These are phyloP conservation scores for Platichthys flesus DNA, from an alignment of 2,113 vertebrate genomes.

Conservation along the genomic window DNA sequence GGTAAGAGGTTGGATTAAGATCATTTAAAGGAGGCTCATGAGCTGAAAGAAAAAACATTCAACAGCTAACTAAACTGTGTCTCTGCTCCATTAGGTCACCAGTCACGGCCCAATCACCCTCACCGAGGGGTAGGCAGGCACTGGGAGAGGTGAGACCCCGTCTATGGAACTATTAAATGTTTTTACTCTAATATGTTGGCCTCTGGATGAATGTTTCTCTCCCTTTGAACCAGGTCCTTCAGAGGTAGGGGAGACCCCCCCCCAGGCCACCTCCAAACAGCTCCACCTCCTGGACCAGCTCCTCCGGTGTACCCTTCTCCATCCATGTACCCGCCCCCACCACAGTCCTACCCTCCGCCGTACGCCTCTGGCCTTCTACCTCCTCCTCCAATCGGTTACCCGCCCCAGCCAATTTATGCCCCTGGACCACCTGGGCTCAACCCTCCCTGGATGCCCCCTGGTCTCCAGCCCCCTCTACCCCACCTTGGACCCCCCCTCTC, in stretches of 20 bases:
- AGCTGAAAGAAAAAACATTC: background rate
- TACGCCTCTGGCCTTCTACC: conserved; percentile 87
- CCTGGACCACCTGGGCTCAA: conserved; percentile 83
- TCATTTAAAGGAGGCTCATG: background rate
- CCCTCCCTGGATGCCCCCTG: conserved; percentile 89
- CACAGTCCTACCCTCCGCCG: conserved; percentile 67
- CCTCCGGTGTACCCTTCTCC: conserved; percentile 66
- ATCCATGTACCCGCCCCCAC: conserved; percentile 66
- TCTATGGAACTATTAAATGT: background rate
- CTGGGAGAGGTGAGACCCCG: conserved; percentile 68
- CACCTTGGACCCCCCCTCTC: conserved; percentile 83
- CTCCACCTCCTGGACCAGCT: conserved; percentile 41
- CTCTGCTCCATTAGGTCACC: conserved; percentile 53
- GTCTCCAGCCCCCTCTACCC: conserved; percentile 86
- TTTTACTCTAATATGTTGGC: background rate
- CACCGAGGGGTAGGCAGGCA: conserved; percentile 68
- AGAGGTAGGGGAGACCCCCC: conserved; percentile 64
- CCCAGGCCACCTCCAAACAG: conserved; percentile 45
- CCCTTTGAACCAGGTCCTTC: conserved; percentile 53
- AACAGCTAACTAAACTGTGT: conserved; percentile 9
- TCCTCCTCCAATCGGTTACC: conserved; percentile 88
- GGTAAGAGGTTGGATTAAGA: conserved; percentile 73
- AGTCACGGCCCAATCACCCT: conserved; percentile 58
- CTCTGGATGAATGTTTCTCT: background rate
- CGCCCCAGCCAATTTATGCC: conserved; percentile 87